Evolutionary conservation across 2,797 vertebrate species (phyloP).

Genomic region (Parotocinclus haroldoi): DNA sequence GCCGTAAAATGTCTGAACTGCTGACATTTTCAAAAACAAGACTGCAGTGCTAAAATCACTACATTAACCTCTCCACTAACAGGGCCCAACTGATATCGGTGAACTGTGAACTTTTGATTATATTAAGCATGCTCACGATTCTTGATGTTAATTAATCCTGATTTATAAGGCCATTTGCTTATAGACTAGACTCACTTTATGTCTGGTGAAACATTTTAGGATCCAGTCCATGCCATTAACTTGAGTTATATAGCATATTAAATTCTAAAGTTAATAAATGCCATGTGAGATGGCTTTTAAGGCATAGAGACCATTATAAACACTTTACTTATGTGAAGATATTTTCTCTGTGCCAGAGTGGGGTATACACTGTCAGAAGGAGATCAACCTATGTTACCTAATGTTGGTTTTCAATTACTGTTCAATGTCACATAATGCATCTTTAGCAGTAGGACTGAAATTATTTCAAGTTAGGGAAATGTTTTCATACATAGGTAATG

Average conservation of each 20-base stretch:
- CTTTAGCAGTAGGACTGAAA: too few species aligned
- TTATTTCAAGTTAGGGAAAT: too few species aligned
- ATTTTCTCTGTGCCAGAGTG: background rate
- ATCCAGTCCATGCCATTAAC: background rate
- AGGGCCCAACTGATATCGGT: too few species aligned
- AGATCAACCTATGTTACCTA: too few species aligned
- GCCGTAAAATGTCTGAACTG: too few species aligned
- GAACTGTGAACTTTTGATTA: too few species aligned
- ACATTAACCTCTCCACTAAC: too few species aligned
- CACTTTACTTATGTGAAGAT: constrained; percentile 1
- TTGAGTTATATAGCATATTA: constrained; percentile 9
- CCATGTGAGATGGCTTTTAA: constrained; percentile 7
- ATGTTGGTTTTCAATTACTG: too few species aligned
- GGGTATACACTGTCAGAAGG: background rate
- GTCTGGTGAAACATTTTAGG: constrained; percentile 2
- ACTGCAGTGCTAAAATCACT: too few species aligned
- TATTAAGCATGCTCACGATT: background rate
- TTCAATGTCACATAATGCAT: too few species aligned
- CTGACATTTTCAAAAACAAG: too few species aligned
- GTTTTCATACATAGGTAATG: too few species aligned
- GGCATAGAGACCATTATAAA: background rate
- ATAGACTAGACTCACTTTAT: background rate
- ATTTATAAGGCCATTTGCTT: background rate
- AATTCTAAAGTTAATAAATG: constrained; percentile 20
- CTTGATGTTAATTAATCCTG: background rate